Evolutionary conservation across 2,888 invertebrate species (phyloP), one percentile per base, ranked within the genome.

Genomic region (Pteria penguin): DNA sequence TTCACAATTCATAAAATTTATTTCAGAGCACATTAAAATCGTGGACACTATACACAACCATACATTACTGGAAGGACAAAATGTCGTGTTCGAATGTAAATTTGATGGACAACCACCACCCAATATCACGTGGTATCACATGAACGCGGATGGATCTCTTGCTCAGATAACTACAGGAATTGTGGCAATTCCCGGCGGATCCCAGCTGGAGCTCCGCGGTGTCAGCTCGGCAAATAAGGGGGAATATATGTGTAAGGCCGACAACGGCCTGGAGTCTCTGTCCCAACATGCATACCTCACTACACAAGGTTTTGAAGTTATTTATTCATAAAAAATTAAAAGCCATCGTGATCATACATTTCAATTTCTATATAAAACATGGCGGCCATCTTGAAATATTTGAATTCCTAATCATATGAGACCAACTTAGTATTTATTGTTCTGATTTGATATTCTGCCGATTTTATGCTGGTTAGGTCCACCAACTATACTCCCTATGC

Each of bases 91-190:
- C 36, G 90, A 89, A 45, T 89, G 89, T 68, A 86, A 87, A 57
- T 84, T 90, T 58, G 85, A 84, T 57, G 91, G 91, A 4, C 81
- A 82, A 29, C 89, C 91, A 4, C 74, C 84, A 8, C 91, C 91
- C 5, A 82, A 84, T 26, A 76, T 99, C 82, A 94, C 94, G 14
- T 98, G 98, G 98, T 95, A 93, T 89, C 72, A 83, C 76, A 70
- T 80, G 2, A 75, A 78, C 58, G 60, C 61, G 1, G 77, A 76
- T 70, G 83, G 84, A 11, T 32, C 69, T 4, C 67, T 63, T 11
- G 60, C 76, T 24, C 58, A 60, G 26, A 29, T 84, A 0, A 83
- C 82, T 1, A 68, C 57, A 8, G 78, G 76, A 5, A 54, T 82
- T 1, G 77, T 73, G 14, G 29, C 65, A 4, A 72, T 82, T 2